Conservation (phyloP, 2,888 invertebrate species). For the Ophioninae sp. region DNA sequence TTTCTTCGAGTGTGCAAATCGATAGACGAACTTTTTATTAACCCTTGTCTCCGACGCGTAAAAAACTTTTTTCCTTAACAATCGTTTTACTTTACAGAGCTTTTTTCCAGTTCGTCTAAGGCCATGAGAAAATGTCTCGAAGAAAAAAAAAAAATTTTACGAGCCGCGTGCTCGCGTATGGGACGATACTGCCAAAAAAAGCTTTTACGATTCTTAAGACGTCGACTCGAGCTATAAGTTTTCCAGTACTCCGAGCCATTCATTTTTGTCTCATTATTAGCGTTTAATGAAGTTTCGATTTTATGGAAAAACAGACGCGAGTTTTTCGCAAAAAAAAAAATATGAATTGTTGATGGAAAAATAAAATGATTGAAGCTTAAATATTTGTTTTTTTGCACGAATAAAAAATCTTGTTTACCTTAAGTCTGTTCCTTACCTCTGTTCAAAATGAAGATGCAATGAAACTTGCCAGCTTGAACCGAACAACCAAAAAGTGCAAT, state of each 20-base stretch:
- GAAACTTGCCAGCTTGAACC: too few species aligned
- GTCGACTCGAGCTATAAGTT: background rate
- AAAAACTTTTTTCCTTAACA: background rate
- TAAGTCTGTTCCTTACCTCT: background rate
- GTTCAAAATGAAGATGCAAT: too few species aligned
- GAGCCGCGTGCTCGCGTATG: background rate
- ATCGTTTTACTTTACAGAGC: background rate
- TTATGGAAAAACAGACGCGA: background rate
- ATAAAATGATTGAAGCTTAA: background rate
- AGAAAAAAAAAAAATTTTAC: background rate
- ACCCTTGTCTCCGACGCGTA: background rate
- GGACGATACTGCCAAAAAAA: background rate
- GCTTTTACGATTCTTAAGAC: background rate
- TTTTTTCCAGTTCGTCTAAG: background rate
- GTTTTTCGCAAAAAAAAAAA: background rate
- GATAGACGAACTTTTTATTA: conserved; percentile 5
- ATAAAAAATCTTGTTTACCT: background rate
- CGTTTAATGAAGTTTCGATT: background rate
- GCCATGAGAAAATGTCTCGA: background rate
- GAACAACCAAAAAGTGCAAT: too few species aligned
- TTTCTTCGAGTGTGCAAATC: background rate
- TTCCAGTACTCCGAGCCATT: background rate
- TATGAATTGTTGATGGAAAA: background rate
- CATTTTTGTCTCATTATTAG: background rate
- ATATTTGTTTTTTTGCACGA: background rate